Evolutionary conservation across 2,113 vertebrate genomes (phyloP).

Genomic region (Thalassarche chlororhynchos): DNA sequence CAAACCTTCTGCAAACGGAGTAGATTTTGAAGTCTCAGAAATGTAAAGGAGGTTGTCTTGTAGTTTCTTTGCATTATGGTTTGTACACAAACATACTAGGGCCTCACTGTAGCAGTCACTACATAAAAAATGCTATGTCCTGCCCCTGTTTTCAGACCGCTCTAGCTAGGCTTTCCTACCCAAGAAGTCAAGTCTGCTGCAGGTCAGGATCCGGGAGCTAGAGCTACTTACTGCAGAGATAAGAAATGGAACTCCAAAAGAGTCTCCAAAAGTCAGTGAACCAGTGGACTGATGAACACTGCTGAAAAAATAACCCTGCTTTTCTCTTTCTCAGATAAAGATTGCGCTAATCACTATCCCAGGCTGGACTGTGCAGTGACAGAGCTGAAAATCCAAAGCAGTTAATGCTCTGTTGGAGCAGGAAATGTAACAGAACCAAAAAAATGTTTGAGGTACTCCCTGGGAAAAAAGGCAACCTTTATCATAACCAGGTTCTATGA

Average conservation of each 20-base stretch:
- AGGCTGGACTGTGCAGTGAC: not conserved
- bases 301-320: not conserved
- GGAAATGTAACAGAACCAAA: not conserved
- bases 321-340: not conserved
- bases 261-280: not conserved
- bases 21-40: not conserved
- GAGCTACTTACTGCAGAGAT: not conserved
- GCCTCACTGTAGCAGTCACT: not conserved
- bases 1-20: not conserved
- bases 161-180: not conserved
- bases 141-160: not conserved
- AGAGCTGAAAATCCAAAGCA: not conserved
- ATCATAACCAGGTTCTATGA: not conserved
- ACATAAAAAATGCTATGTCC: not conserved
- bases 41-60: not conserved
- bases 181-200: not conserved
- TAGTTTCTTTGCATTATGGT: not conserved
- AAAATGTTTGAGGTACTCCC: too few relatives aligned
- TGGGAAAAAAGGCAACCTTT: not conserved
- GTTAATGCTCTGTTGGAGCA: not conserved
- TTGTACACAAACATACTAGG: not conserved
- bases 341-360: not conserved
- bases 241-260: not conserved
- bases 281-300: not conserved
- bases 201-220: not conserved